Conservation (phyloP, 2,888 invertebrate species). For the Rhodophaea formosa region DNA sequence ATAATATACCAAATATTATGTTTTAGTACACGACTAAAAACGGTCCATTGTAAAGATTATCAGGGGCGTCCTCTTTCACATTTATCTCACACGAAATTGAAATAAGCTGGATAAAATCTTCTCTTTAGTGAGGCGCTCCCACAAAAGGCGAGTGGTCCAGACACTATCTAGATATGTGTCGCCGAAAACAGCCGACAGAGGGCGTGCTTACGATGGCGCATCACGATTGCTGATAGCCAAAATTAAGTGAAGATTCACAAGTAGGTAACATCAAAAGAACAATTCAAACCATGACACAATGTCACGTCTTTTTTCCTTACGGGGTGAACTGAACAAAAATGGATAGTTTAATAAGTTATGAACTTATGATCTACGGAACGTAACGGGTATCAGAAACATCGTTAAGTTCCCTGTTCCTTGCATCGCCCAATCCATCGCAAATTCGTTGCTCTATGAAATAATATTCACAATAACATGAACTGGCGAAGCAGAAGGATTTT, state of each 20-base stretch:
- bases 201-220: slow-evolving; percentile 55
- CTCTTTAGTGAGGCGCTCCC: slow-evolving; percentile 49
- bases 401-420: no score
- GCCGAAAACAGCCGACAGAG: slow-evolving; percentile 58
- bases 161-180: slow-evolving; percentile 66
- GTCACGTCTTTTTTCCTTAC: slow-evolving; percentile 21
- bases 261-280: slow-evolving; percentile 4
- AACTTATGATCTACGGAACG: no score
- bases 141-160: slow-evolving; percentile 59
- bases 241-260: slow-evolving; percentile 31
- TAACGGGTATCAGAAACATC: no score
- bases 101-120: slow-evolving; percentile 64
- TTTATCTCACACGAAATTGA: slow-evolving; percentile 61
- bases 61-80: slow-evolving; percentile 44
- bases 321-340: slow-evolving; percentile 26
- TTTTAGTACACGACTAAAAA: background rate
- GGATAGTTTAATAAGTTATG: no score
- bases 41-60: slow-evolving; percentile 29
- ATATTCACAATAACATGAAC: no score
- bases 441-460: no score
- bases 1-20: background rate
- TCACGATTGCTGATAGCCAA: slow-evolving; percentile 50
- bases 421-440: no score
- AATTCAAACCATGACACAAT: background rate
- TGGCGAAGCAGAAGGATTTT: no score